A percentile compares a stretch with the other conserved stretches of the same genome.
Evolutionary conservation across 1,140 invertebrate species (phyloP).

Genomic region (Carposina sasakii): DNA sequence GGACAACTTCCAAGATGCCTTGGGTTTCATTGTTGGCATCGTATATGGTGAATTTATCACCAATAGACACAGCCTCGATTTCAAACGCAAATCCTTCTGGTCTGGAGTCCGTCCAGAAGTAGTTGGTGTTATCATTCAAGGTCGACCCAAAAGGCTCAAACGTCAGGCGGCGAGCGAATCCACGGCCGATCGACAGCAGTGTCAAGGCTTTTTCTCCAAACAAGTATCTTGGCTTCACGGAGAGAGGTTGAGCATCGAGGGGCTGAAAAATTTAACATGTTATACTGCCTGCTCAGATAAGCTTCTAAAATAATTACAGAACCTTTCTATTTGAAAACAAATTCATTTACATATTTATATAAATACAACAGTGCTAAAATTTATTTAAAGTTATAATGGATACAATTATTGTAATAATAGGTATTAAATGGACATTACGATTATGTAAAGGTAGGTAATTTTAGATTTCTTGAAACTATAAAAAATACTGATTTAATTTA

Average conservation of each 20-base stretch:
- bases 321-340: no score
- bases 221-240: slow-evolving; percentile 70
- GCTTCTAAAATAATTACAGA: background rate
- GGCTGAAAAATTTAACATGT: slow-evolving; percentile 49
- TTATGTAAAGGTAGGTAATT: no score
- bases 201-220: slow-evolving; percentile 77
- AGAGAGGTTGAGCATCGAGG: slow-evolving; percentile 52
- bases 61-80: slow-evolving; percentile 78
- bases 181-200: slow-evolving; percentile 80
- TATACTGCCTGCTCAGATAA: slow-evolving; percentile 6
- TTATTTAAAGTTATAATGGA: no score
- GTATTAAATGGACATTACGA: no score
- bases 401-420: no score
- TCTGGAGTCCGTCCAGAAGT: slow-evolving; percentile 85
- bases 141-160: slow-evolving; percentile 77
- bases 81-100: slow-evolving; percentile 83
- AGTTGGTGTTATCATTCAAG: slow-evolving; percentile 80
- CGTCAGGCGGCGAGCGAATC: slow-evolving; percentile 82
- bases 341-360: no score
- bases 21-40: slow-evolving; percentile 76
- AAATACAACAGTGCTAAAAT: no score
- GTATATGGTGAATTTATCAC: slow-evolving; percentile 81
- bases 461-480: no score
- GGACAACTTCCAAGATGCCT: slow-evolving; percentile 76
- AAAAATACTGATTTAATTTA: no score